A percentile compares a stretch with the other conserved stretches of the same genome.
These are phyloP conservation scores for Orchesella cincta DNA, from an alignment of 1,140 invertebrate genomes.

Conservation along the genomic window DNA sequence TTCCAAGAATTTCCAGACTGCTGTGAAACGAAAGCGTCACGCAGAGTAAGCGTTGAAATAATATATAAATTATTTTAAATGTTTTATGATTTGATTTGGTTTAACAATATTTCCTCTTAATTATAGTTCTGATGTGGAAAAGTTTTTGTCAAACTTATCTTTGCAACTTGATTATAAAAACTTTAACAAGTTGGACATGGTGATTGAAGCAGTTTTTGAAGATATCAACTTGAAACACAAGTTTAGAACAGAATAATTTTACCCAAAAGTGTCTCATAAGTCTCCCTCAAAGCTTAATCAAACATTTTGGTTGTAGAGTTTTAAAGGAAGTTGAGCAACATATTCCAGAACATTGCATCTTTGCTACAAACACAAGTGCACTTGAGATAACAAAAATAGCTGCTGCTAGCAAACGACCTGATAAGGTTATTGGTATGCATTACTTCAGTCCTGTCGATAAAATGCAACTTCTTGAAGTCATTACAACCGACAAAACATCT, in stretches of 20 bases:
- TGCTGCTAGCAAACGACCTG: slow-evolving; percentile 83
- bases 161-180: slow-evolving; percentile 81
- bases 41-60: slow-evolving; percentile 60
- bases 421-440: slow-evolving; percentile 92
- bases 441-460: slow-evolving; percentile 99
- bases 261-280: too few relatives aligned
- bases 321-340: slow-evolving; percentile 91
- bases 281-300: too few relatives aligned
- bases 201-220: slow-evolving; percentile 99
- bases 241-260: too few relatives aligned
- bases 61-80: too few relatives aligned
- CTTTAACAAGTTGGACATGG: slow-evolving; percentile 87
- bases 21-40: slow-evolving; percentile 80
- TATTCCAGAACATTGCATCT: slow-evolving; percentile 85
- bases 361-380: slow-evolving; percentile 98
- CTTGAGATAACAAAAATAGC: slow-evolving; percentile 96
- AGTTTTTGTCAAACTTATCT: slow-evolving; percentile 74
- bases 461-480: slow-evolving; percentile 98
- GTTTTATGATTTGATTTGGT: too few relatives aligned
- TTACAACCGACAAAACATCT: slow-evolving; percentile 92
- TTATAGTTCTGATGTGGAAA: slow-evolving; percentile 79
- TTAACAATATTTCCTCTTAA: slow-evolving; percentile 18
- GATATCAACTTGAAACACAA: slow-evolving; percentile 92
- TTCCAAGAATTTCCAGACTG: slow-evolving; percentile 74
- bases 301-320: too few relatives aligned